phyloP scores from a whole-genome alignment of 2,888 invertebrate species.

The Megaustenia siamemsis region DNA sequence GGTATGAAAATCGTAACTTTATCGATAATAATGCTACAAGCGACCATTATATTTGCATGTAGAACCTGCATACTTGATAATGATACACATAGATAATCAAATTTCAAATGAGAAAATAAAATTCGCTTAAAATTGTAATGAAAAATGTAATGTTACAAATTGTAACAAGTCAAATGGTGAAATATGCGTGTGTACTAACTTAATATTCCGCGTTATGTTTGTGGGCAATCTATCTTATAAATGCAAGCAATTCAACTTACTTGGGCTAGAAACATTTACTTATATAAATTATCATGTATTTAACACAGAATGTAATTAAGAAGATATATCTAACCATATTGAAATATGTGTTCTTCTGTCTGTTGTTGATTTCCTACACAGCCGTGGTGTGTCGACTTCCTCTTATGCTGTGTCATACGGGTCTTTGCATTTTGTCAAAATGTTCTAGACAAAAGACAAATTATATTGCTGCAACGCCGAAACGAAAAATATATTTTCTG shows the following conservation, averaged over 20 bases:
- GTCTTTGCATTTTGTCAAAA: constrained; percentile 32
- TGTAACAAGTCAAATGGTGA: too few relatives aligned
- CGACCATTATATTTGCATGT: too few relatives aligned
- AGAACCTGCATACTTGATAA: too few relatives aligned
- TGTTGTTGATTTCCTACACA: constrained; percentile 40
- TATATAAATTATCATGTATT: not conserved
- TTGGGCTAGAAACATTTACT: not conserved
- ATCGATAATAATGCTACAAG: too few relatives aligned
- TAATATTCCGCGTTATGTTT: not conserved
- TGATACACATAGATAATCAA: too few relatives aligned
- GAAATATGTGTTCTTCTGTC: not conserved
- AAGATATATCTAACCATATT: constrained; percentile 30
- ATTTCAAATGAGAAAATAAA: too few relatives aligned
- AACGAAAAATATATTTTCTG: too few relatives aligned
- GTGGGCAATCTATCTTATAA: not conserved
- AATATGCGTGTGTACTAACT: too few relatives aligned
- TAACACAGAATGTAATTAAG: not conserved
- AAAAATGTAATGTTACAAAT: too few relatives aligned
- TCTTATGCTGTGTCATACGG: constrained; percentile 51
- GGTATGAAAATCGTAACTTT: too few relatives aligned
- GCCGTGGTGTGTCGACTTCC: constrained; percentile 43
- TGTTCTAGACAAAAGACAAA: not conserved
- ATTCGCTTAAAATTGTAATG: too few relatives aligned
- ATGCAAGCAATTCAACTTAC: not conserved
- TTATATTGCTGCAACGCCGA: too few relatives aligned